Percentiles rank a stretch among this genome's conserved stretches.
Evolutionary conservation across 2,888 invertebrate species (phyloP).

Genomic region (Phytoseiulus persimilis): DNA sequence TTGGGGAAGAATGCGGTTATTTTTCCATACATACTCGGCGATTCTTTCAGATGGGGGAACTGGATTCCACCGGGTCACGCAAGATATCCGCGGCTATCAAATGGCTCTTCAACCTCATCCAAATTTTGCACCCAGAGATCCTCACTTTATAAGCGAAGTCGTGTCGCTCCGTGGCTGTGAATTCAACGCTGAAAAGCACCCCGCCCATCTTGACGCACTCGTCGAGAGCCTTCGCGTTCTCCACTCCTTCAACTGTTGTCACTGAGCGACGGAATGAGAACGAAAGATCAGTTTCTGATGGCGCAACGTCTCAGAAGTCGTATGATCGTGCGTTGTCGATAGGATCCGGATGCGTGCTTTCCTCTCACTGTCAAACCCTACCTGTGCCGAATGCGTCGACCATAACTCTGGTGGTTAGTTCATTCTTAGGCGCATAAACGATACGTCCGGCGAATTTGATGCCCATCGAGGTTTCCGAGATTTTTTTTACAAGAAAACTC

Average conservation of each 20-base stretch:
- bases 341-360: too few species aligned
- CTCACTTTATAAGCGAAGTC: background rate
- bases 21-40: too few species aligned
- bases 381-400: background rate
- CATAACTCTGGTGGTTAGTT: background rate
- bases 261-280: background rate
- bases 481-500: background rate
- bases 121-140: too few species aligned
- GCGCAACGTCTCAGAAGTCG: too few species aligned
- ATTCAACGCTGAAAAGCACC: background rate
- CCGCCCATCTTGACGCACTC: slow-evolving; percentile 1
- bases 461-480: background rate
- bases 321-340: too few species aligned
- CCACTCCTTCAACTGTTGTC: background rate
- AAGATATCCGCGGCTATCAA: too few species aligned
- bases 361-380: too few species aligned
- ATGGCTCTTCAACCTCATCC: too few species aligned
- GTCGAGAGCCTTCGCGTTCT: background rate
- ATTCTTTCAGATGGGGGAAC: too few species aligned
- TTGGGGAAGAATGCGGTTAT: background rate
- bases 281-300: background rate
- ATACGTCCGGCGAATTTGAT: background rate
- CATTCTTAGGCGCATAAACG: background rate
- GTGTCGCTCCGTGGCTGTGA: background rate
- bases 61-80: too few species aligned